A percentile compares a stretch with the other conserved stretches of the same genome.
phyloP scores from a whole-genome alignment of 2,797 vertebrate species.

The Pantherophis vulpinus region DNA sequence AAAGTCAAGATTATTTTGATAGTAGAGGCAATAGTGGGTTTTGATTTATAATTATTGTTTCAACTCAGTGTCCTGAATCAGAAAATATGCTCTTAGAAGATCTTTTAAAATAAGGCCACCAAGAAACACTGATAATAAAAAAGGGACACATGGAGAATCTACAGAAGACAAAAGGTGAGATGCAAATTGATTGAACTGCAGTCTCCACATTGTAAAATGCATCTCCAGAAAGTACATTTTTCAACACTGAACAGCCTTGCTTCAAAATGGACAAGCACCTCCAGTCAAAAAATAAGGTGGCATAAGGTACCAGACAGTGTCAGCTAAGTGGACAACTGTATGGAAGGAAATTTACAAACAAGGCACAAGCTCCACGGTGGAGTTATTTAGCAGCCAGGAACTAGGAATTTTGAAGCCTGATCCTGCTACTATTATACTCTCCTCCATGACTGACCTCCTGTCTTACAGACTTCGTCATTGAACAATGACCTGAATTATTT shows the following conservation, averaged over 20 bases:
- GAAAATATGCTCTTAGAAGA: background rate
- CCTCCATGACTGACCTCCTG: background rate
- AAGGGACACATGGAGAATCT: background rate
- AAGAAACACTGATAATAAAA: background rate
- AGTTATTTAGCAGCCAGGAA: background rate
- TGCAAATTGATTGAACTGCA: background rate
- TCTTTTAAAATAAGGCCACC: background rate
- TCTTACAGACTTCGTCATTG: background rate
- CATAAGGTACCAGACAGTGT: background rate
- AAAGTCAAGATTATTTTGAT: background rate
- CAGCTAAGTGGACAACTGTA: background rate
- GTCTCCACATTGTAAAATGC: background rate
- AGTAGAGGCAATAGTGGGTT: background rate
- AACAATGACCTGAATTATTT: background rate
- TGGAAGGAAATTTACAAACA: background rate
- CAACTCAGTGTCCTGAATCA: background rate
- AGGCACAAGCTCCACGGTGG: background rate
- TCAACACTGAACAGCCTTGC: background rate
- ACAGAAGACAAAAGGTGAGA: too few species aligned
- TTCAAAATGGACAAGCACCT: background rate
- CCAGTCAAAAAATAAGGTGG: background rate
- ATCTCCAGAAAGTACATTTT: background rate
- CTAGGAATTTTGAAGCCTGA: constrained; percentile 26
- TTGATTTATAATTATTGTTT: background rate
- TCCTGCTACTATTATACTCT: background rate